Percentiles rank a stretch among this genome's conserved stretches.
phyloP scores from a whole-genome alignment of 2,113 vertebrate species.

The Ceyx margarethae region DNA sequence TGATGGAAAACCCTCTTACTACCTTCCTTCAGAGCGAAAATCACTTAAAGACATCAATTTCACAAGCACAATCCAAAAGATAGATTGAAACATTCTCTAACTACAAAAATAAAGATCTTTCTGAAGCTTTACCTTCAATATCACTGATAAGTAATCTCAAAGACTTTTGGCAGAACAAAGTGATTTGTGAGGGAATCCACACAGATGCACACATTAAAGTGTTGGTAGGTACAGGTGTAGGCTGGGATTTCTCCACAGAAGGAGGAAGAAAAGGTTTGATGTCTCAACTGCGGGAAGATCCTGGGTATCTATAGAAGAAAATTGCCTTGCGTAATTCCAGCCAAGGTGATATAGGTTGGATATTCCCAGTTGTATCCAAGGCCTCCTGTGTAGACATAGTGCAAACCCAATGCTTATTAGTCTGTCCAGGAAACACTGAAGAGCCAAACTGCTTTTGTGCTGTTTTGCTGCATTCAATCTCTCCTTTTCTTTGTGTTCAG shows the following conservation, averaged over 20 bases:
- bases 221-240: neutral
- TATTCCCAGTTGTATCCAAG: neutral
- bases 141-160: neutral
- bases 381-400: neutral
- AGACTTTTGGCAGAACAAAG: neutral
- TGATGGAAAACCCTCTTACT: neutral
- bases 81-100: constrained; percentile 36
- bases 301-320: neutral
- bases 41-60: neutral
- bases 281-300: neutral
- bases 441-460: neutral
- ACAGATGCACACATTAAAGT: no score
- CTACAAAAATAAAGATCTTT: constrained; percentile 5
- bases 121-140: neutral
- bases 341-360: neutral
- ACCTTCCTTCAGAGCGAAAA: constrained; percentile 5
- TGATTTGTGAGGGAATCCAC: neutral
- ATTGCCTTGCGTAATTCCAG: neutral
- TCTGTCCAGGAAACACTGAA: neutral
- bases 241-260: neutral
- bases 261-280: neutral
- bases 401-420: neutral
- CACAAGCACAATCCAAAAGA: constrained; percentile 16
- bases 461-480: neutral
- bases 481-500: neutral